These are phyloP conservation scores for Podarcis siculus DNA, from an alignment of 2,797 vertebrate genomes.

Conservation along the genomic window DNA sequence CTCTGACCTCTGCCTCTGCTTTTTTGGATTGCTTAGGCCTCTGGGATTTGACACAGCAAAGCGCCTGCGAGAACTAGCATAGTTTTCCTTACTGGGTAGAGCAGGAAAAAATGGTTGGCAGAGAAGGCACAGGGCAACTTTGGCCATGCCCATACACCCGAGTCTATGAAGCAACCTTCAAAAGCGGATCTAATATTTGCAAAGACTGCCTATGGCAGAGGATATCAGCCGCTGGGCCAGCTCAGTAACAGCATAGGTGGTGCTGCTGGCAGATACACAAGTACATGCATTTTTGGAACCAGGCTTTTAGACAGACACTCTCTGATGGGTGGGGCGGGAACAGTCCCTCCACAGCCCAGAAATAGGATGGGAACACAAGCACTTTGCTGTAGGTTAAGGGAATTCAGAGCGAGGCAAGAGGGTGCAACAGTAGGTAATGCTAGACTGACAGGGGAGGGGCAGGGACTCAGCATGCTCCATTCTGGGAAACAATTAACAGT, in stretches of 20 bases:
- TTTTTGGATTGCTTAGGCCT: background rate
- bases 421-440: background rate
- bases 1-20: no score
- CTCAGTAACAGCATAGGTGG: background rate
- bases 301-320: background rate
- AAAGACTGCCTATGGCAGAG: background rate
- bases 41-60: background rate
- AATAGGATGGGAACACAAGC: slow-evolving; percentile 5
- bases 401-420: background rate
- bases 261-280: background rate
- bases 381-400: background rate
- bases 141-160: background rate
- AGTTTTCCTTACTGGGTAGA: background rate
- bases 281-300: background rate
- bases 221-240: background rate
- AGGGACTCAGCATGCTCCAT: background rate
- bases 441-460: background rate
- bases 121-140: background rate
- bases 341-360: background rate
- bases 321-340: background rate
- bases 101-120: background rate
- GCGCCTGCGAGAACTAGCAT: background rate
- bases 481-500: slow-evolving; percentile 14
- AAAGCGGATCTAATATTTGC: background rate
- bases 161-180: background rate